phyloP scores from a whole-genome alignment of 1,140 invertebrate genomes.

The Pseudobourletiella spinata region DNA sequence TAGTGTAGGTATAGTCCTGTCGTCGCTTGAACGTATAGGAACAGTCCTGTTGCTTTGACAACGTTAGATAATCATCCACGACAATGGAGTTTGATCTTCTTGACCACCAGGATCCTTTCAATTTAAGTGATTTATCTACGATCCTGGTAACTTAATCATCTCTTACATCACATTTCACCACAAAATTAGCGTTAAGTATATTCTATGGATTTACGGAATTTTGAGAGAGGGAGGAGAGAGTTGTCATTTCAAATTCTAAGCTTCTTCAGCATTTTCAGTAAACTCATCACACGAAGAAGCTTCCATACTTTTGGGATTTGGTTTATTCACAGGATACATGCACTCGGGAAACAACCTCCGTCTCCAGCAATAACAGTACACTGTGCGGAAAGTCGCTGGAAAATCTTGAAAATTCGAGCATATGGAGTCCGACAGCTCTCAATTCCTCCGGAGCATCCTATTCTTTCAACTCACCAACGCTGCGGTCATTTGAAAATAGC shows the following conservation, averaged over 20 bases:
- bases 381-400: neutral
- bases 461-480: neutral
- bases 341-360: neutral
- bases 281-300: too few species aligned
- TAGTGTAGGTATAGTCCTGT: neutral
- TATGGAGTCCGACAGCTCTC: neutral
- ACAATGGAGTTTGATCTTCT: neutral
- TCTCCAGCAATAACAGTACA: conserved; percentile 1
- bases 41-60: neutral
- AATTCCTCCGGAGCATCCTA: neutral
- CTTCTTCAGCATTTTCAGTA: too few species aligned
- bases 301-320: neutral
- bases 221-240: too few species aligned
- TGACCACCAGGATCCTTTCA: conserved; percentile 4
- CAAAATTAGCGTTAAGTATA: neutral
- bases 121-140: neutral
- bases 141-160: neutral
- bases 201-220: neutral
- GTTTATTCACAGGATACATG: neutral
- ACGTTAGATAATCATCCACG: neutral
- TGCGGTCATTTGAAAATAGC: neutral
- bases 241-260: too few species aligned
- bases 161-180: neutral
- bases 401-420: neutral
- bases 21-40: neutral